Evolutionary conservation across 2,113 vertebrate genomes (phyloP), one percentile per base, ranked within the genome.

Genomic region (Acanthochromis polyacanthus): DNA sequence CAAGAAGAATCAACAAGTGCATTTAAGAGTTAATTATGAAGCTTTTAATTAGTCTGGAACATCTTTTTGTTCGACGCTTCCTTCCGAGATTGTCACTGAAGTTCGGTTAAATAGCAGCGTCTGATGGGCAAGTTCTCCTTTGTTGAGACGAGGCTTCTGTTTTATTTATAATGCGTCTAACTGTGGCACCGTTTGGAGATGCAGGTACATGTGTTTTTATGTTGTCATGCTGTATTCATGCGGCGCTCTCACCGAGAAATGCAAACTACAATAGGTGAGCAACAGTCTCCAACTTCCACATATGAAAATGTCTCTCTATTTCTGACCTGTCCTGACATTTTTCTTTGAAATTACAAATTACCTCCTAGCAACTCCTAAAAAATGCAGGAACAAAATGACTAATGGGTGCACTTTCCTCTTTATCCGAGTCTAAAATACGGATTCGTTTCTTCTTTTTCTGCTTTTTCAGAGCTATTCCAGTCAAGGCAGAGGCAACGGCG

Each of bases 381-480:
- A 43, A 43, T 43, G 40, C 14, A 43, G 40, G 6, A 43, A 36
- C 7, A 43, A 71, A 64, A 36, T 23, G 10, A 28, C 40, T 10
- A 43, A 43, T 59, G 32, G 59, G 10, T 57, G 32, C 17, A 40
- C 36, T 43, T 53, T 43, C 5, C 25, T 40, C 55, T 4, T 59
- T 32, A 43, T 62, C 48, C 2, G 32, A 12, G 32, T 62, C 16
- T 52, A 58, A 59, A 62, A 62, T 43, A 45, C 20, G 1, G 3
- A 15, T 28, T 56, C n/a, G 10, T 32, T 65, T 40, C 16, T 38
- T 3, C 59, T 77, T 10, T 87, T 10, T 87, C 78, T 85, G n/a
- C 2, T 53, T 22, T 71, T 67, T 51, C 95, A 99, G 97, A 97
- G 92, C 3, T 99, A 97, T 83, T 97, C 86, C 80, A 87, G 95